Conservation (phyloP, 2,888 invertebrate species). For the Habroteleia sp. region DNA sequence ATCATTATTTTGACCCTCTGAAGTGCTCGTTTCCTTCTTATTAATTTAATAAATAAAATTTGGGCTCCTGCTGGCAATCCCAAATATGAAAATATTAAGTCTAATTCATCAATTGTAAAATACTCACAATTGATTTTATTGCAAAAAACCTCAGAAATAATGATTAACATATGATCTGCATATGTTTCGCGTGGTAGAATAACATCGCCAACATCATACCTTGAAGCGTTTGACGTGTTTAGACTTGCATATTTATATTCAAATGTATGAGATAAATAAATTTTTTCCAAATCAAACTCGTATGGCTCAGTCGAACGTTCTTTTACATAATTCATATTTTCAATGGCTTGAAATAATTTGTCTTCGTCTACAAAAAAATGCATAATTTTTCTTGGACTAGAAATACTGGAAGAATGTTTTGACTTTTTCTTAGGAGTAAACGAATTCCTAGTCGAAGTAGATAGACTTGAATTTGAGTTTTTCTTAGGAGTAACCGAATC, state of each 20-base stretch:
- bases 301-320: conserved; percentile 67
- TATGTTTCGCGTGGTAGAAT: conserved; percentile 65
- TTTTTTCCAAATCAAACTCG: conserved; percentile 70
- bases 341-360: conserved; percentile 60
- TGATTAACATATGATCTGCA: conserved; percentile 68
- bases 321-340: conserved; percentile 71
- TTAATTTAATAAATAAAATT: conserved; percentile 71
- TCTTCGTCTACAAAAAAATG: conserved; percentile 49
- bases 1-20: conserved; percentile 64
- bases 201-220: conserved; percentile 69
- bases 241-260: conserved; percentile 51
- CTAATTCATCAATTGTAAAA: conserved; percentile 71
- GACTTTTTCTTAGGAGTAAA: conserved; percentile 46
- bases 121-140: conserved; percentile 76
- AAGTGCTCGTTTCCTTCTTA: conserved; percentile 72
- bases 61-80: conserved; percentile 69
- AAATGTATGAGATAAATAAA: conserved; percentile 65
- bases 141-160: conserved; percentile 70
- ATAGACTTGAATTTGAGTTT: no score
- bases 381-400: conserved; percentile 59
- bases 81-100: conserved; percentile 70
- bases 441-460: neutral
- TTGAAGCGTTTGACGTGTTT: conserved; percentile 52
- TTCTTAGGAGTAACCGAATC: neutral
- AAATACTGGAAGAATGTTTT: conserved; percentile 18